Evolutionary conservation across 2,113 vertebrate genomes (phyloP), one percentile per base, ranked within the genome.

Genomic region (Micromys minutus): DNA sequence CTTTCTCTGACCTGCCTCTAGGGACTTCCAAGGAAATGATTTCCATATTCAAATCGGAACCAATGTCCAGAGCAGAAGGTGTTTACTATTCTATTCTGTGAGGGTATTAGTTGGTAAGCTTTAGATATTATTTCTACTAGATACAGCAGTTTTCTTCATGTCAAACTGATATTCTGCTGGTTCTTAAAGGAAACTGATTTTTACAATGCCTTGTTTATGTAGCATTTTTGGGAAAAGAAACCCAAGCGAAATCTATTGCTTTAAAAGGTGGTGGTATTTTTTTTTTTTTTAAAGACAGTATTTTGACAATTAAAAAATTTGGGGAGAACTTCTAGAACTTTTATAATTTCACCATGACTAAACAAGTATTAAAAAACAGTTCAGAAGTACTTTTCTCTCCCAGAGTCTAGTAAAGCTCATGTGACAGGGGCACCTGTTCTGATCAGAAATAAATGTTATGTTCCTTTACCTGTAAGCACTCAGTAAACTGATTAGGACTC

Each of bases 381-480:
- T 94, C 91, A 90, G 0, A 93, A 94, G 79, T 16, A 0, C 17
- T 85, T 94, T 87, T 90, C 83, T 96, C 96, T 97, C 95, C 94
- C 93, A 84, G 96, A 90, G 94, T 97, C 96, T 95, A 96, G 93
- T 91, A 95, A 96, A 71, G 93, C 95, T 92, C 75, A 95, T 89
- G 87, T 95, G 90, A 47, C 59, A 92, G 95, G 61, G 61, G 95
- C 59, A n/a, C 55, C 84, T 93, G 12, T 76, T 95, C 94, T 90
- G 0, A 47, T 95, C 61, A 45, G 63, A 97, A 96, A 97, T 76
- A 88, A 39, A 39, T 7, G 92, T 77, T 15, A 1, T 29, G 4
- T 74, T 97, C 67, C 93, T 91, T 90, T n/a, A 81, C 96, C 87
- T 39, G 26, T 95, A 87, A 96, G 69, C 90, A 95, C 75, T 93